Conservation (phyloP, 2,797 vertebrate species). For the Acrossocheilus fasciatus region DNA sequence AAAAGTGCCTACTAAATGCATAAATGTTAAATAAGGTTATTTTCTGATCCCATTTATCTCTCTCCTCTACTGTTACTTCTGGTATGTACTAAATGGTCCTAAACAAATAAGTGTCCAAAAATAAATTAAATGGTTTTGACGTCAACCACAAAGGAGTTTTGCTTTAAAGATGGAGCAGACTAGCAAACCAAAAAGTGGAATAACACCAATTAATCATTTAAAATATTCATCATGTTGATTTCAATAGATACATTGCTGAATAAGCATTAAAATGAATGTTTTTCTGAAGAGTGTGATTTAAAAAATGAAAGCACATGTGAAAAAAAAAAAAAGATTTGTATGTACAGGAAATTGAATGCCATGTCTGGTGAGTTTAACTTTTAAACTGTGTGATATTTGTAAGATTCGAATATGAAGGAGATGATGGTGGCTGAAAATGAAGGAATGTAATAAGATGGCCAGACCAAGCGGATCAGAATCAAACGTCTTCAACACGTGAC, state of each 20-base stretch:
- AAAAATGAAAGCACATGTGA: neutral
- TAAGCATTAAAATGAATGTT: neutral
- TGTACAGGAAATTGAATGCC: neutral
- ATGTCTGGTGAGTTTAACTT: neutral
- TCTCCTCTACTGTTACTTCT: neutral
- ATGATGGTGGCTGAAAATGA: slow-evolving; percentile 28
- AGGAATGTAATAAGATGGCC: slow-evolving; percentile 8
- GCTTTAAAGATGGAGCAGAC: neutral
- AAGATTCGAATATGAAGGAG: slow-evolving; percentile 9
- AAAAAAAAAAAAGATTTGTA: neutral
- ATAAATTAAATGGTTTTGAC: neutral
- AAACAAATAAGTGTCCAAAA: neutral
- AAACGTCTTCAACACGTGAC: slow-evolving; percentile 22
- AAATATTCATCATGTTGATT: neutral
- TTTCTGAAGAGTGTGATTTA: neutral
- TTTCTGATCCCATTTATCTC: neutral
- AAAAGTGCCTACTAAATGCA: neutral
- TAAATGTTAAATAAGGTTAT: neutral
- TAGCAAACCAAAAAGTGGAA: neutral
- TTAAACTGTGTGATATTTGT: neutral
- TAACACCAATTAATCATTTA: neutral
- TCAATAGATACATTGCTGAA: neutral
- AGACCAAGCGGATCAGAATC: slow-evolving; percentile 37
- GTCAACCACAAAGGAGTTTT: neutral
- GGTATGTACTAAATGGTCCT: neutral